A percentile compares a stretch with the other conserved stretches of the same genome.
Conservation (phyloP, 2,888 invertebrate genomes). For the Pherbina coryleti region DNA sequence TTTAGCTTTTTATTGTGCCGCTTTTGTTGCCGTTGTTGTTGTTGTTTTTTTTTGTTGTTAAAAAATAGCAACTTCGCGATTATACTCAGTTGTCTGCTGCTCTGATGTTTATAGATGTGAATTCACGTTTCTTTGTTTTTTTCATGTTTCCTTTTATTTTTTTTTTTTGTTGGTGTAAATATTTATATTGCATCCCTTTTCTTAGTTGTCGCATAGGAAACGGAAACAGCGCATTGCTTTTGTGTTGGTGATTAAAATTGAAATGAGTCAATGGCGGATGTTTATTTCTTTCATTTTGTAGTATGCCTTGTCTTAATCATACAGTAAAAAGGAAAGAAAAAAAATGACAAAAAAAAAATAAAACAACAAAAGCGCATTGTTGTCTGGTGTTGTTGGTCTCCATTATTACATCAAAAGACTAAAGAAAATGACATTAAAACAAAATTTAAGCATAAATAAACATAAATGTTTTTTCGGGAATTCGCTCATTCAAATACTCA, state of each 20-base stretch:
- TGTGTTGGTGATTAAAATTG: conserved; percentile 29
- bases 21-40: neutral
- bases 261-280: conserved; percentile 18
- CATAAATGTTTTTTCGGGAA: no score
- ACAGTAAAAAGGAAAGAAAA: no score
- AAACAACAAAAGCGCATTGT: neutral
- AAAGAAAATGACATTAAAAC: no score
- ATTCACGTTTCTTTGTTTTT: neutral
- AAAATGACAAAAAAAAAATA: no score
- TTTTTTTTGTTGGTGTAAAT: neutral
- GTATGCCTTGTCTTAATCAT: neutral
- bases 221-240: conserved; percentile 16
- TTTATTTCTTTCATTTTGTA: conserved; percentile 19
- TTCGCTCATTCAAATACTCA: no score
- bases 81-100: neutral
- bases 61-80: neutral
- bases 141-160: neutral
- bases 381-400: neutral
- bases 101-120: conserved; percentile 13
- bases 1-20: conserved; percentile 13
- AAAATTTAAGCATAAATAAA: no score
- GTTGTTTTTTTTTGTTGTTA: neutral
- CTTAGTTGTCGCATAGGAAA: conserved; percentile 12
- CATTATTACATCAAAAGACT: neutral
- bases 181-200: neutral